Percentiles rank a stretch among this genome's conserved stretches.
Evolutionary conservation across 2,888 invertebrate species (phyloP).

Genomic region (Tetranychus piercei): DNA sequence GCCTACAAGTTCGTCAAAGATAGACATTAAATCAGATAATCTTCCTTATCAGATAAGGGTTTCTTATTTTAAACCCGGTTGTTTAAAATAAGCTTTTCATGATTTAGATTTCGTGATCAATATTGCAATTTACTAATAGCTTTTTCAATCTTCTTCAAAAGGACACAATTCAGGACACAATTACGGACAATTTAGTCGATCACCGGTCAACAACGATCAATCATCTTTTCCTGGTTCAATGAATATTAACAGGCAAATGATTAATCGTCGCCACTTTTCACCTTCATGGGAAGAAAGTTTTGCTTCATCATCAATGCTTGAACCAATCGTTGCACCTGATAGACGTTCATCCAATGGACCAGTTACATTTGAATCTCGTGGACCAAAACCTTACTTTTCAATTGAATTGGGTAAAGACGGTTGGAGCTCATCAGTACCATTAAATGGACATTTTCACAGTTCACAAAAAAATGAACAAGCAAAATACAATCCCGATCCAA

Average conservation of each 20-base stretch:
- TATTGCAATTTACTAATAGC: too few relatives aligned
- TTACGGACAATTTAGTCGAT: neutral
- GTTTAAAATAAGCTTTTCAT: too few relatives aligned
- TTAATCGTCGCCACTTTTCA: neutral
- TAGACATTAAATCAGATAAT: too few relatives aligned
- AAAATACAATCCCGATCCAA: neutral
- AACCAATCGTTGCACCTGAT: neutral
- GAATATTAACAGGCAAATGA: neutral
- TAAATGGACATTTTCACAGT: neutral
- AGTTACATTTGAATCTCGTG: neutral
- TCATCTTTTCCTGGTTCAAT: neutral
- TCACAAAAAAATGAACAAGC: neutral
- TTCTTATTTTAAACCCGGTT: too few relatives aligned
- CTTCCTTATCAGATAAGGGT: too few relatives aligned
- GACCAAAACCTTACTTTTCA: neutral
- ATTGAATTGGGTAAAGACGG: neutral
- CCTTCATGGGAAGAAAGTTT: conserved; percentile 11
- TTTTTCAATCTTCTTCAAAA: neutral
- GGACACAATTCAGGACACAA: neutral
- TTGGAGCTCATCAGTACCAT: neutral
- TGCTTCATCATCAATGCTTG: neutral
- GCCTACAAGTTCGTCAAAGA: too few relatives aligned
- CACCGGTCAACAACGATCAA: neutral
- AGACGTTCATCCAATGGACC: neutral
- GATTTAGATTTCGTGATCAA: too few relatives aligned